These are phyloP conservation scores for Salticus scenicus DNA, from an alignment of 2,888 invertebrate species.

Conservation along the genomic window DNA sequence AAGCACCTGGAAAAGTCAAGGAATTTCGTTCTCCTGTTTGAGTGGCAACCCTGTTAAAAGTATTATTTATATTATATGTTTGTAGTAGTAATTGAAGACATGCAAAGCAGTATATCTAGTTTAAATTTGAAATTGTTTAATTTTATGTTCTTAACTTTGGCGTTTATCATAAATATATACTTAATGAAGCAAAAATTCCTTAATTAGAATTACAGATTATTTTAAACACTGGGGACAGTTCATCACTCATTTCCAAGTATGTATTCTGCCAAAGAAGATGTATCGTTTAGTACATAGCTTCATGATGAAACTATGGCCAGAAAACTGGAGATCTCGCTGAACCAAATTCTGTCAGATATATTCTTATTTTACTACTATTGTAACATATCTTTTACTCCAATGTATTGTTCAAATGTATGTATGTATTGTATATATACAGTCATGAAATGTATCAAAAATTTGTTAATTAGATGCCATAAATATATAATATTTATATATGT, in stretches of 20 bases:
- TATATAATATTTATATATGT: constrained; percentile 61
- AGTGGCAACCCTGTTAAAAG: too few species aligned
- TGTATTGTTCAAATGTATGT: constrained; percentile 35
- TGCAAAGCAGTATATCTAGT: too few species aligned
- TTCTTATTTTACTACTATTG: constrained; percentile 31
- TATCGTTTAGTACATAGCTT: constrained; percentile 60
- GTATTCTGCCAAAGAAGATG: constrained; percentile 68
- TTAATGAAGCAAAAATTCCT: too few species aligned
- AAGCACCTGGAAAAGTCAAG: too few species aligned
- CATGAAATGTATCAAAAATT: constrained; percentile 39
- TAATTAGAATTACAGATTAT: constrained; percentile 65
- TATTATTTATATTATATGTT: too few species aligned
- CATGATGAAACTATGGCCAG: constrained; percentile 56
- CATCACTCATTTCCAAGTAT: constrained; percentile 59
- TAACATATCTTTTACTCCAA: constrained; percentile 57
- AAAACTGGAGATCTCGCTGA: constrained; percentile 64
- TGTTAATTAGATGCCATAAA: constrained; percentile 50
- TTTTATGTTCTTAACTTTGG: too few species aligned
- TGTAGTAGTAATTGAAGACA: too few species aligned
- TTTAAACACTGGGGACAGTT: constrained; percentile 61
- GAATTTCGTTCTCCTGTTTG: too few species aligned
- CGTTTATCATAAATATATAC: too few species aligned
- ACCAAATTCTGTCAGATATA: constrained; percentile 35
- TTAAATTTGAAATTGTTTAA: too few species aligned
- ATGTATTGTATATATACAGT: constrained; percentile 46